These are phyloP conservation scores for Drosophila lutescens DNA, from an alignment of 2,888 invertebrate species.

Conservation along the genomic window DNA sequence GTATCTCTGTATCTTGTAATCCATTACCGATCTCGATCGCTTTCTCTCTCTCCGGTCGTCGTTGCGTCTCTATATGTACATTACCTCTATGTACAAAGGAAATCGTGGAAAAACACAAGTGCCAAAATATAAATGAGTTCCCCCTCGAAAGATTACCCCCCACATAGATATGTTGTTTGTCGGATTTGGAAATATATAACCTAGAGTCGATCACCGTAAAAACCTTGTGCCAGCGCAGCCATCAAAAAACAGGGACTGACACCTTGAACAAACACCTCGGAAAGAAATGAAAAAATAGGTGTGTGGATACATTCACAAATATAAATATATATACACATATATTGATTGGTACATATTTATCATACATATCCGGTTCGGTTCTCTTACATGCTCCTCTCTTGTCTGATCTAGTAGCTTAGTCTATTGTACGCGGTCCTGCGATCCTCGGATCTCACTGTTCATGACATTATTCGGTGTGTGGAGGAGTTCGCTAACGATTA, in stretches of 20 bases:
- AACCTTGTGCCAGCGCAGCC: constrained; percentile 5
- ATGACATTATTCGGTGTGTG: constrained; percentile 7
- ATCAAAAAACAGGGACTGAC: background rate
- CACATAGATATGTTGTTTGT: constrained; percentile 28
- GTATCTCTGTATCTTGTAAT: constrained; percentile 44
- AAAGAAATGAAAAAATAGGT: constrained; percentile 51
- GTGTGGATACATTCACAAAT: constrained; percentile 61
- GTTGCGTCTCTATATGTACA: constrained; percentile 30
- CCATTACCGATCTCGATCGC: constrained; percentile 11
- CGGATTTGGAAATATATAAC: constrained; percentile 9
- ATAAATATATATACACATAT: constrained; percentile 52
- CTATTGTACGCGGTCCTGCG: constrained; percentile 19
- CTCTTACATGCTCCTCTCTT: constrained; percentile 25
- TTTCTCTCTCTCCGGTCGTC: background rate
- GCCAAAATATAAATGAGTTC: background rate
- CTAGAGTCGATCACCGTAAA: constrained; percentile 5
- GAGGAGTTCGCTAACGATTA: constrained; percentile 16
- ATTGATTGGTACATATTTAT: constrained; percentile 60
- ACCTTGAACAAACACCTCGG: constrained; percentile 23
- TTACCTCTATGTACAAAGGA: constrained; percentile 30
- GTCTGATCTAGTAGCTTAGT: constrained; percentile 2
- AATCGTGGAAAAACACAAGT: constrained; percentile 6
- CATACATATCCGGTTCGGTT: constrained; percentile 67
- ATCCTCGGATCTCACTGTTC: constrained; percentile 5
- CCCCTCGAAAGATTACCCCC: background rate